Evolutionary conservation across 2,888 invertebrate species (phyloP).

Genomic region (Sphaerophoria taeniata): DNA sequence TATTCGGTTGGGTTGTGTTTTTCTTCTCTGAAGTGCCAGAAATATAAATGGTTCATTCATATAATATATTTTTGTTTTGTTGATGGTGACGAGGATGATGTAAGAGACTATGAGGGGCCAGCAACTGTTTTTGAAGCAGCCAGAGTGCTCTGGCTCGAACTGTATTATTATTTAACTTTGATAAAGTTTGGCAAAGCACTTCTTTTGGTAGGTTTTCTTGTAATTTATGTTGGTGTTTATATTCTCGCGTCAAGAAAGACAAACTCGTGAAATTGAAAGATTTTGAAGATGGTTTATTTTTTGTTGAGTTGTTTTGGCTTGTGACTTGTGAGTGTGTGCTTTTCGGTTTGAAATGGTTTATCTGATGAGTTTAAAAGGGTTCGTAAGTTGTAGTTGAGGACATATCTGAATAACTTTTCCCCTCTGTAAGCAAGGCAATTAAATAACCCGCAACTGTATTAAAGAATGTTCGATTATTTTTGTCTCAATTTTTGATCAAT

Average conservation of each 20-base stretch:
- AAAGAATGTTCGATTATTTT: too few relatives aligned
- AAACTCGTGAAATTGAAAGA: constrained; percentile 31
- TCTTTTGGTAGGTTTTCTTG: constrained; percentile 6
- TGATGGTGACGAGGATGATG: constrained; percentile 64
- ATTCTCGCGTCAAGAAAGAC: constrained; percentile 23
- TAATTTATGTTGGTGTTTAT: constrained; percentile 58
- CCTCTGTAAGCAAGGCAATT: too few relatives aligned
- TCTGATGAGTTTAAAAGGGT: too few relatives aligned
- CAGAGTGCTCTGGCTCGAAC: neutral
- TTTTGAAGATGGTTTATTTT: constrained; percentile 3
- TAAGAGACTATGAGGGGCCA: constrained; percentile 44
- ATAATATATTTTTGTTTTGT: constrained; percentile 20
- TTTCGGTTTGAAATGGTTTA: too few relatives aligned
- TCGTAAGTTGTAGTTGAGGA: too few relatives aligned
- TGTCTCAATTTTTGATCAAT: too few relatives aligned
- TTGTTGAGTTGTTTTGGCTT: neutral
- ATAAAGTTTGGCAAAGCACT: constrained; percentile 56
- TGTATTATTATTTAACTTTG: constrained; percentile 63
- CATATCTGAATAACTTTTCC: too few relatives aligned
- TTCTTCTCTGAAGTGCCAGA: constrained; percentile 42
- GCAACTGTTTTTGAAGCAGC: neutral
- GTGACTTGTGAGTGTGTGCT: too few relatives aligned
- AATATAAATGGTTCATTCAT: constrained; percentile 28
- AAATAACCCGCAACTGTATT: too few relatives aligned
- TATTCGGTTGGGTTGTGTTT: neutral